Conservation (phyloP, 2,888 invertebrate genomes). For the Aphidoletes aphidimyza region DNA sequence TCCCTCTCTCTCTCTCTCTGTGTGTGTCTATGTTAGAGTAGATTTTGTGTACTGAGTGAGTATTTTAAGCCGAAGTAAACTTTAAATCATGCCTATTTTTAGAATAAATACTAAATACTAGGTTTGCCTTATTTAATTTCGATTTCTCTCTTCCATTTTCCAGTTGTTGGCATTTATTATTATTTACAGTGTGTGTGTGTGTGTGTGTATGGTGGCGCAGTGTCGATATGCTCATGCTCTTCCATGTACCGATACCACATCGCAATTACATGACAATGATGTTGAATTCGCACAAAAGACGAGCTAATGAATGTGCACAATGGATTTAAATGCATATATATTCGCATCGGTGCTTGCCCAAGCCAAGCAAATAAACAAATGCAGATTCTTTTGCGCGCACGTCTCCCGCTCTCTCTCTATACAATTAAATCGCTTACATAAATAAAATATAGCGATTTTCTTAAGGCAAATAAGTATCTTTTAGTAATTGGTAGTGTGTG, state of each 20-base stretch:
- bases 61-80: too few species aligned
- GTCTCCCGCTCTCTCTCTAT: neutral
- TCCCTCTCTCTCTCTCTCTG: too few species aligned
- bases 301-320: constrained; percentile 37
- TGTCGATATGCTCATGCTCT: neutral
- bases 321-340: constrained; percentile 4
- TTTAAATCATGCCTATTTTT: constrained; percentile 49
- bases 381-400: constrained; percentile 4
- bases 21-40: too few species aligned
- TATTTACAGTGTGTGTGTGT: neutral
- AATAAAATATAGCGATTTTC: constrained; percentile 7
- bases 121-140: constrained; percentile 26
- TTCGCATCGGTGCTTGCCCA: neutral
- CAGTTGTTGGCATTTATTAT: constrained; percentile 45
- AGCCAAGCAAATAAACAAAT: neutral
- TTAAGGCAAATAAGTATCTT: neutral
- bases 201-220: neutral
- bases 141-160: constrained; percentile 5
- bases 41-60: too few species aligned
- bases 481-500: constrained; percentile 10
- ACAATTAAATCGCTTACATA: constrained; percentile 38
- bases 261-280: constrained; percentile 20
- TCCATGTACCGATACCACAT: neutral
- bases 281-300: neutral
- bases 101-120: constrained; percentile 47